Evolutionary conservation across 2,888 invertebrate genomes (phyloP), one percentile per base, ranked within the genome.

Genomic region (Plemyria rubiginata): DNA sequence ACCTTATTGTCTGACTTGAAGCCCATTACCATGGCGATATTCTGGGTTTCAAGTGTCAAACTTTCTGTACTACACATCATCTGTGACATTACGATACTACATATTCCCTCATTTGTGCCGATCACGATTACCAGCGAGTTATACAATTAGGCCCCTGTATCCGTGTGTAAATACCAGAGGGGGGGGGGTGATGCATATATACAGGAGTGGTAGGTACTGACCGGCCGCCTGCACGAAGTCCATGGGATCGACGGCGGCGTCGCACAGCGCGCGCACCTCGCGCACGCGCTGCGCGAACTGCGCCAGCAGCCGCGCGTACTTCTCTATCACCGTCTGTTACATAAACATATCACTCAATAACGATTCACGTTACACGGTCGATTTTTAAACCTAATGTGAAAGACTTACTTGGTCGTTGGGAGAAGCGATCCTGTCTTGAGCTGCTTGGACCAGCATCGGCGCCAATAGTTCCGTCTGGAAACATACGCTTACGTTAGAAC

Each of bases 181-280:
- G n/a, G n/a, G n/a, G n/a, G n/a, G n/a, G n/a, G n/a, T n/a, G n/a
- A n/a, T n/a, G n/a, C n/a, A n/a, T n/a, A n/a, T n/a, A n/a, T n/a
- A n/a, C 8, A 38, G 9, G 11, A 2, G 11, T 0, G n/a, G 41
- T n/a, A 13, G n/a, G n/a, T n/a, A 45, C 70, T 79, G 76, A 96
- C 97, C 97, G 28, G 98, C 97, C 16, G 98, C 97, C 81, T 97
- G 96, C 56, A 99, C 97, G 76, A 99, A 99, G 77, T 98, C 97
- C 52, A 97, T 96, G 0, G 98, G 97, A 82, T 99, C 98, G 0
- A 98, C 98, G 0, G 99, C 98, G 80, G 98, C 98, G 87, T 99
- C 99, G 79, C 99, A 99, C 28, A 99, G 93, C 53, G 96, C 96
- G 12, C 99, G 94, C 70, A 99, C 96, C 66, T 96, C 95, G 54